Percentiles rank a stretch among this genome's conserved stretches.
phyloP scores from a whole-genome alignment of 2,113 vertebrate species.

The Tiliqua scincoides region DNA sequence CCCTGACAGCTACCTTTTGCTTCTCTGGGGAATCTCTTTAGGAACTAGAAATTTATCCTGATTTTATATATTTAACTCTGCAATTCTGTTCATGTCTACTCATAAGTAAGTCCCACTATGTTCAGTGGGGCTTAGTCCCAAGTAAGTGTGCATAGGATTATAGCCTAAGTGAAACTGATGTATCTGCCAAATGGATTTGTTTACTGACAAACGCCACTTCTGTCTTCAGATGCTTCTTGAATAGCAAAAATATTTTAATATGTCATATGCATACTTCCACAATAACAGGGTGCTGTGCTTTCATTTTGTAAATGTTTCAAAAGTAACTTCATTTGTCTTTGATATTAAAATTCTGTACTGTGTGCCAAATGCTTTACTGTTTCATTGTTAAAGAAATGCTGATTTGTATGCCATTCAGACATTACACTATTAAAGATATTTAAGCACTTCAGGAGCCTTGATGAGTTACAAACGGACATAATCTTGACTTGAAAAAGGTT shows the following conservation, averaged over 20 bases:
- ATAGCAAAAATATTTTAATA: constrained; percentile 14
- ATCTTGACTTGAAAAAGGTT: neutral
- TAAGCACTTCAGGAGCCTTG: neutral
- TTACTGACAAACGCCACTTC: neutral
- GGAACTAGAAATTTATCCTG: neutral
- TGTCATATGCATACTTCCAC: neutral
- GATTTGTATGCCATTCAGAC: neutral
- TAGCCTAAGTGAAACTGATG: neutral
- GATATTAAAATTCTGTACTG: neutral
- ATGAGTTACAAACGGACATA: neutral
- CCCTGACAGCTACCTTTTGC: neutral
- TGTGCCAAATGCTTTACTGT: neutral
- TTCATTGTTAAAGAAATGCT: neutral
- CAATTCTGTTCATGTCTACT: no score
- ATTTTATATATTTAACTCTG: neutral
- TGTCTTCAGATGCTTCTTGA: constrained; percentile 16
- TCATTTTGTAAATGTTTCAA: neutral
- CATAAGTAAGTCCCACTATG: no score
- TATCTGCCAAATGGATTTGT: neutral
- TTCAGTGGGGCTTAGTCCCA: no score
- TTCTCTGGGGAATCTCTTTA: neutral
- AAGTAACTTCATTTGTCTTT: constrained; percentile 15
- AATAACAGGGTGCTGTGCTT: neutral
- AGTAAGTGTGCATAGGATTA: no score
- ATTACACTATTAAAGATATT: neutral